Evolutionary conservation across 1,140 invertebrate species (phyloP).

Genomic region (Lordiphosa mommai): DNA sequence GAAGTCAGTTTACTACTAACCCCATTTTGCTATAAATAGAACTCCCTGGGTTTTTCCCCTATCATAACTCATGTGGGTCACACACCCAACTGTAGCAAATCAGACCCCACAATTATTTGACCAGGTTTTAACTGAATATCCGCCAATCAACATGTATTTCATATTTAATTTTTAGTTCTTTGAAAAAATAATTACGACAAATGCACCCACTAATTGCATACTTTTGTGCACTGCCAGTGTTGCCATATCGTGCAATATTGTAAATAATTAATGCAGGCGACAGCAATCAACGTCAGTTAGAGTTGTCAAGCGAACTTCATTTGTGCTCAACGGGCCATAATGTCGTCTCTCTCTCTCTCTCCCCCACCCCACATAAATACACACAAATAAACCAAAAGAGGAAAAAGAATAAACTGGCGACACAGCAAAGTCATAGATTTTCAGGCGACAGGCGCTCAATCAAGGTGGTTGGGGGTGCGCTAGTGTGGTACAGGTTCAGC

Average conservation of each 20-base stretch:
- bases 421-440: slow-evolving; percentile 56
- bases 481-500: slow-evolving; percentile 39
- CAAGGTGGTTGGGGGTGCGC: slow-evolving; percentile 1
- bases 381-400: not conserved
- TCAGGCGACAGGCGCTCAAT: slow-evolving; percentile 15
- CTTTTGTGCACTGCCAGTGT: slow-evolving; percentile 40
- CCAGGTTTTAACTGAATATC: slow-evolving; percentile 3
- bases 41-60: no score
- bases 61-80: no score
- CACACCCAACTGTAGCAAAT: no score
- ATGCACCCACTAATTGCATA: slow-evolving; percentile 57
- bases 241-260: slow-evolving; percentile 31
- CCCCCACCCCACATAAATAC: not conserved
- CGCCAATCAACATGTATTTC: slow-evolving; percentile 2
- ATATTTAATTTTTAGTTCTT: slow-evolving; percentile 5
- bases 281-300: slow-evolving; percentile 67
- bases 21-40: no score
- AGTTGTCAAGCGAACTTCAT: slow-evolving; percentile 68
- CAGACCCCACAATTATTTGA: slow-evolving; percentile 23
- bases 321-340: slow-evolving; percentile 27
- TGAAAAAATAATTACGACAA: slow-evolving; percentile 42
- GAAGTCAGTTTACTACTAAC: no score
- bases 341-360: not conserved
- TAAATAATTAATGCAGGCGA: slow-evolving; percentile 68
- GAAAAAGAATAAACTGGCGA: slow-evolving; percentile 33